Evolutionary conservation across 2,113 vertebrate species (phyloP), one percentile per base, ranked within the genome.

Genomic region (Chelonoidis abingdonii): DNA sequence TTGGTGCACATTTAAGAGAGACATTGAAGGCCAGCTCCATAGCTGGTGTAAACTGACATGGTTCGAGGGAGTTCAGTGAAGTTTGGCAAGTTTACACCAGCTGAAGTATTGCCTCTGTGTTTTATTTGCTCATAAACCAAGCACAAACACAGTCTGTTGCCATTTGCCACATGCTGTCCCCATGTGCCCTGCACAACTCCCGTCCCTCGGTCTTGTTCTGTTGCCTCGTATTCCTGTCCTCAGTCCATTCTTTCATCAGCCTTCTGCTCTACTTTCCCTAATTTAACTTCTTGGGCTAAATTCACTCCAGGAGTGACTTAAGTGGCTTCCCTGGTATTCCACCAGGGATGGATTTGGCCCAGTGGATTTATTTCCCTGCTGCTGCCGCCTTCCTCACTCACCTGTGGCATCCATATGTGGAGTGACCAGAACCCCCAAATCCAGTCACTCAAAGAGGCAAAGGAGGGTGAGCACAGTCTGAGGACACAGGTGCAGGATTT

Each of bases 1-100:
- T 27, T 83, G 10, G 0, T 5, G 5, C 59, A 62, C 13, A 69
- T 1, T 1, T 12, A 47, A 89, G 4, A 11, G 16, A 31, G n/a
- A 89, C 2, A 3, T 72, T 72, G 44, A 62, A 59, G 91, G 12
- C 25, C 69, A 72, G 35, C 14, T 62, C 59, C 11, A 29, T 12
- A 62, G 29, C 59, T 62, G 59, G 6, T 31, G 59, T 14, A 62
- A 62, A 31, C 29, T 62, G 59, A 31, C 59, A 7, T 31, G 6
- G 59, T 13, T 62, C 24, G 24, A 57, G 56, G 24, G 56, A 57
- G 56, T 57, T 31, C 29, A 62, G 59, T 31, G 59, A 62, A 62
- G 59, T 62, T 29, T 62, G 59, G 57, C 57, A 27, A 59, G 57
- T 29, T 59, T 59, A 59, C 57, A 27, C 57, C 25, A 59, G 57